Evolutionary conservation across 2,797 vertebrate genomes (phyloP), one percentile per base, ranked within the genome.

Genomic region (Pangasius sanitwongsei): DNA sequence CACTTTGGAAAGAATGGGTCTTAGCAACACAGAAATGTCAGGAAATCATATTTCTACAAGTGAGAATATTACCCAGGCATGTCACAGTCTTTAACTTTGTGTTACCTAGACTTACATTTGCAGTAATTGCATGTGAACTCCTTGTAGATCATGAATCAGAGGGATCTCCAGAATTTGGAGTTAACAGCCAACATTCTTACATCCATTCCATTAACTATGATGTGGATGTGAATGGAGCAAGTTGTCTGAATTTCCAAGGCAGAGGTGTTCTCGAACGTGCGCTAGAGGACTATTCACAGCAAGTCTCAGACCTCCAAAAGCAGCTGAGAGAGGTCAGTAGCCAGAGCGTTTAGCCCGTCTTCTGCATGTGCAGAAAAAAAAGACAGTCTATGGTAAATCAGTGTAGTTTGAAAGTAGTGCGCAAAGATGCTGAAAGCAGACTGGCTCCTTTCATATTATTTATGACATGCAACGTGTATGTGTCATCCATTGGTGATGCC

Each of bases 291-390:
- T 93, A 93, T 91, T 93, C 91, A 0, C 93, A 94, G 86, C 94
- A 96, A 90, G 90, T 94, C 87, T 94, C 95, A 91, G 93, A 94
- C 89, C 89, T 96, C 37, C 93, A 96, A 86, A 94, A 89, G 90
- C 94, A 90, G 57, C 91, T 95, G 74, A 93, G 82, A 59, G 89
- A 97, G 93, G 96, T 96, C 18, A n/a, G 84, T 82, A 61, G 12
- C 23, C 67, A 83, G 37, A 82, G 25, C 4, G 16, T 34, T 41
- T 80, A 80, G 7, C 5, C 82, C 13, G 12, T n/a, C 74, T 75
- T 44, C 20, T 44, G 8, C 41, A 77, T 34, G 67, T 28, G 25
- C 41, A 34, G 67, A 31, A 67, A 61, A 61, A 55, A 55, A 16
- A 57, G 55, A 55, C n/a, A 31, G 15, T 31, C 15, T 80, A 20